Evolutionary conservation across 2,797 vertebrate species (phyloP).

Genomic region (Tokudaia muenninki): DNA sequence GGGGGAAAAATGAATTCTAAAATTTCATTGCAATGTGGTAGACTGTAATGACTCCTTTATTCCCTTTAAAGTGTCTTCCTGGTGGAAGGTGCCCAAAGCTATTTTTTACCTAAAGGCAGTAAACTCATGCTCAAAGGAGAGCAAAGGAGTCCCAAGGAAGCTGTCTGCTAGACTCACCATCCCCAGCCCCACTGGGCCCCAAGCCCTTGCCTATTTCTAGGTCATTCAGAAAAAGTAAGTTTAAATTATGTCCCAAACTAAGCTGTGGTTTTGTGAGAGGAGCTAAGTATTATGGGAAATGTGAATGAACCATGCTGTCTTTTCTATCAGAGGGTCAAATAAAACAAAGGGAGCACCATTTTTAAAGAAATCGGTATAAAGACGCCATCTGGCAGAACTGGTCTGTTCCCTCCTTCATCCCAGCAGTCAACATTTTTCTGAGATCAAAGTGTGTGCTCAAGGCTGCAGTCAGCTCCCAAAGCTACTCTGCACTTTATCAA

Average conservation of each 20-base stretch:
- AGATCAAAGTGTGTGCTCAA: neutral
- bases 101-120: constrained; percentile 74
- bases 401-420: neutral
- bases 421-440: neutral
- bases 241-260: constrained; percentile 52
- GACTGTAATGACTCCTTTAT: constrained; percentile 44
- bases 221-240: constrained; percentile 38
- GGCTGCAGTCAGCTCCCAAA: neutral
- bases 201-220: neutral
- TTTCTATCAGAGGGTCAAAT: neutral
- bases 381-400: neutral
- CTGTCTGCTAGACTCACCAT: neutral
- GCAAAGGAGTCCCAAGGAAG: neutral
- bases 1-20: constrained; percentile 32
- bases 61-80: constrained; percentile 57
- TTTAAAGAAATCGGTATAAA: neutral
- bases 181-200: neutral
- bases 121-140: constrained; percentile 25
- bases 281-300: neutral
- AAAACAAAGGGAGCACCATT: neutral
- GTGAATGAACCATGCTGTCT: neutral
- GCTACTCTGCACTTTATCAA: neutral
- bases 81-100: constrained; percentile 65
- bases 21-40: constrained; percentile 47
- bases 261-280: constrained; percentile 23